These are phyloP conservation scores for Disparrhopalites patrizii DNA, from an alignment of 2,888 invertebrate species.

Conservation along the genomic window DNA sequence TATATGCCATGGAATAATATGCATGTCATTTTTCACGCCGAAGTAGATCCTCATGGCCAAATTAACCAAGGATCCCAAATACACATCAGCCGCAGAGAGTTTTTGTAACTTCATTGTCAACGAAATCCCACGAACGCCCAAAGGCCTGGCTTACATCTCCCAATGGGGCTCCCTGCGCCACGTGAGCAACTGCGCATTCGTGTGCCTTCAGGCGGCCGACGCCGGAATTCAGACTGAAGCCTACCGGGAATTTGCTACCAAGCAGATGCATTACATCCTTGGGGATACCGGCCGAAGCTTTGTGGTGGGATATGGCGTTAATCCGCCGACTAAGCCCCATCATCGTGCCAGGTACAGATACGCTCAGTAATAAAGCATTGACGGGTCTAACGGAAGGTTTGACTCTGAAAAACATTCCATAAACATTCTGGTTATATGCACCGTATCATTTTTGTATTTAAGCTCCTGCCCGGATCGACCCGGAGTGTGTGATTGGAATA, in stretches of 20 bases:
- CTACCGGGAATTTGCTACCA: constrained; percentile 56
- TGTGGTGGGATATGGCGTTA: constrained; percentile 58
- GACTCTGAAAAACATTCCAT: too few species aligned
- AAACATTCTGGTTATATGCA: too few species aligned
- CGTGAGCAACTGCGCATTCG: constrained; percentile 58
- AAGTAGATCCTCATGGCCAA: constrained; percentile 57
- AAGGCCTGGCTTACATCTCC: constrained; percentile 57
- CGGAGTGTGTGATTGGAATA: constrained; percentile 55
- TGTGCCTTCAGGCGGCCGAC: constrained; percentile 56
- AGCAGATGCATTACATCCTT: constrained; percentile 59
- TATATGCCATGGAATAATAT: too few species aligned
- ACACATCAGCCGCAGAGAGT: constrained; percentile 52
- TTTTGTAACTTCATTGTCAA: constrained; percentile 57
- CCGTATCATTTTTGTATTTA: too few species aligned
- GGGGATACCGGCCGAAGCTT: constrained; percentile 57
- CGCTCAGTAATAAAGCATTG: too few species aligned
- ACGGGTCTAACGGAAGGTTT: too few species aligned
- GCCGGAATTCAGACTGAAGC: constrained; percentile 50
- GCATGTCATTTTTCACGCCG: too few species aligned
- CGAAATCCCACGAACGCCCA: constrained; percentile 55
- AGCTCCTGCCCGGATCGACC: constrained; percentile 58
- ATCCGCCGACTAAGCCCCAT: constrained; percentile 57
- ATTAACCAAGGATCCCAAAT: constrained; percentile 53
- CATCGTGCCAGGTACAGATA: constrained; percentile 58
- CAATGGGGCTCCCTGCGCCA: constrained; percentile 58